Evolutionary conservation across 1,140 invertebrate species (phyloP), one percentile per base, ranked within the genome.

Genomic region (Drosophila virilis): DNA sequence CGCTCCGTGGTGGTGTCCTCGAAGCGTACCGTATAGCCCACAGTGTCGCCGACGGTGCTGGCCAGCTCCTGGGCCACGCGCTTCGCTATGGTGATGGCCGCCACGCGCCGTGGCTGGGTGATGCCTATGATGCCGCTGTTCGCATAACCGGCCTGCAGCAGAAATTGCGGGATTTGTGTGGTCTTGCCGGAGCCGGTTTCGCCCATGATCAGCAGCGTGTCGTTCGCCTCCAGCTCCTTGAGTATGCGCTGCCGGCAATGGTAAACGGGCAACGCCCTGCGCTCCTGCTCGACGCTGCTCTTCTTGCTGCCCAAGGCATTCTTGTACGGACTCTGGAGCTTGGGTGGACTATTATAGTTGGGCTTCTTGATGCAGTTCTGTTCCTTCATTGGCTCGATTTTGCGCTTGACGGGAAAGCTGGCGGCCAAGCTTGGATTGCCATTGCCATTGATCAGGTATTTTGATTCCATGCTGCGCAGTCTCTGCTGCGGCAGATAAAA

Each of bases 131-230:
- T 94, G 50, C 94, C 94, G 50, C 93, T 93, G 55, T 92, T 93
- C 17, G 94, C 92, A 32, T 95, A 80, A 28, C 94, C 93, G 8
- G 93, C 92, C 58, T 96, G 94, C 52, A 94, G 93, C 7, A 97
- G 93, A 74, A 95, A 94, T 92, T 97, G 97, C 2, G 97, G 97
- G 57, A 98, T 96, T 92, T 98, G 97, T 2, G 97, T 98, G 1
- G 97, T 98, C 93, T 98, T 98, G 1, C 97, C 97, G 92, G 96
- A 96, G 5, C 97, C 97, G 1, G 97, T 98, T 92, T 98, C 97
- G 7, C 97, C 97, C 79, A 98, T 96, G 12, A 98, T 93, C 45
- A 98, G 95, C 1, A 96, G 80, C 2, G 95, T 96, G 40, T 93
- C 93, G 8, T 78, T 69, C 0, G 66, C 50, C 17, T 83, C 72